Conservation (phyloP, 2,113 vertebrate species). For the Ploceus nigricollis region DNA sequence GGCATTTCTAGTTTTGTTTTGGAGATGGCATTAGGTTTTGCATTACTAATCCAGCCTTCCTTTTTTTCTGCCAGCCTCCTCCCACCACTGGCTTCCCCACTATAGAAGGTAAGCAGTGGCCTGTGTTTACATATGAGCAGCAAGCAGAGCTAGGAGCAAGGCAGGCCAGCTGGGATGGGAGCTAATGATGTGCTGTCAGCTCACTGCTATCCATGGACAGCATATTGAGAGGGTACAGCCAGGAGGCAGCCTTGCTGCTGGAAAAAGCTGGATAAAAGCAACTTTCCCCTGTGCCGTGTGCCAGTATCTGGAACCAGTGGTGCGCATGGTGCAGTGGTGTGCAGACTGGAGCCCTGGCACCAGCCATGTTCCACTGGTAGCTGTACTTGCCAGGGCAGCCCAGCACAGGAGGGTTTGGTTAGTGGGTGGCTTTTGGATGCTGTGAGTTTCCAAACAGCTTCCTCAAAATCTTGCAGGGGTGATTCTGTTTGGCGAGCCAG, state of each 20-base stretch:
- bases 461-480: conserved; percentile 76
- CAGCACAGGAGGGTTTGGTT: not conserved
- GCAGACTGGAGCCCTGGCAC: not conserved
- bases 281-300: not conserved
- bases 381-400: not conserved
- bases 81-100: conserved; percentile 74
- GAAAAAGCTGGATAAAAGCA: not conserved
- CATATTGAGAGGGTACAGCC: not conserved
- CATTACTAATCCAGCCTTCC: not conserved
- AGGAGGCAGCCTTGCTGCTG: not conserved
- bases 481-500: conserved; percentile 91
- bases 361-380: rapidly evolving
- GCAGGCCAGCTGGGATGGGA: not conserved
- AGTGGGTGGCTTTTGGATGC: not conserved
- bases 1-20: not conserved
- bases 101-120: conserved; percentile 83
- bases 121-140: not conserved
- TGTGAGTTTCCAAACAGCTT: not conserved
- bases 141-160: not conserved
- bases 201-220: not conserved
- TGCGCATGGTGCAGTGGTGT: rapidly evolving
- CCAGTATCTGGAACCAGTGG: not conserved
- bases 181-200: not conserved
- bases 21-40: not conserved
- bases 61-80: conserved; percentile 74